Conservation (phyloP, 2,888 invertebrate genomes). For the Polydesmus complanatus region DNA sequence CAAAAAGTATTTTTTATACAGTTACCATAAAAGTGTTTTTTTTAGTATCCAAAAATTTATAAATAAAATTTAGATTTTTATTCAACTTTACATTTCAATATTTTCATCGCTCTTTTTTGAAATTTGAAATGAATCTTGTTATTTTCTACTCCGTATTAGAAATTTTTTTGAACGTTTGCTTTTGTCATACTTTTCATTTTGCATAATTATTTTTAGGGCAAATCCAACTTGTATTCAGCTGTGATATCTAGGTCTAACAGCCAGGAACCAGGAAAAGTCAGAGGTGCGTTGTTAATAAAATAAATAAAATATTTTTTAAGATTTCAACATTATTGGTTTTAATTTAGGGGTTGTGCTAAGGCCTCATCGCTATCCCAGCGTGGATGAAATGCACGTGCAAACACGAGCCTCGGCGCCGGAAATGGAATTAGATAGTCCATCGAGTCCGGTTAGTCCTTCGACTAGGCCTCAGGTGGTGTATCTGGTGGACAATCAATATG, state of each 20-base stretch:
- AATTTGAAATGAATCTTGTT: too few relatives aligned
- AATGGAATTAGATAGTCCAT: not conserved
- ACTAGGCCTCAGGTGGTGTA: not conserved
- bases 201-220: conserved; percentile 10
- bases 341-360: conserved; percentile 9
- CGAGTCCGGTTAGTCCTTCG: not conserved
- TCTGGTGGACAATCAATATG: not conserved
- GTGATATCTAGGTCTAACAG: conserved; percentile 12
- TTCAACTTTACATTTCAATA: too few relatives aligned
- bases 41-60: too few relatives aligned
- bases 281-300: not conserved
- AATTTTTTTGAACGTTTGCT: too few relatives aligned
- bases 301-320: not conserved
- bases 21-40: too few relatives aligned
- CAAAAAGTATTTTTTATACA: too few relatives aligned
- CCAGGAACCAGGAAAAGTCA: conserved; percentile 1
- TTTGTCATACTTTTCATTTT: too few relatives aligned
- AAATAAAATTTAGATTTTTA: too few relatives aligned
- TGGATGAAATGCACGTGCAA: conserved; percentile 12
- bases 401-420: conserved; percentile 11
- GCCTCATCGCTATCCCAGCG: conserved; percentile 13
- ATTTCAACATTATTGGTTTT: not conserved
- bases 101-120: too few relatives aligned
- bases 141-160: too few relatives aligned
- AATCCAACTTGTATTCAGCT: conserved; percentile 10